Evolutionary conservation across 1,140 invertebrate species (phyloP).

Genomic region (Halotydeus destructor): DNA sequence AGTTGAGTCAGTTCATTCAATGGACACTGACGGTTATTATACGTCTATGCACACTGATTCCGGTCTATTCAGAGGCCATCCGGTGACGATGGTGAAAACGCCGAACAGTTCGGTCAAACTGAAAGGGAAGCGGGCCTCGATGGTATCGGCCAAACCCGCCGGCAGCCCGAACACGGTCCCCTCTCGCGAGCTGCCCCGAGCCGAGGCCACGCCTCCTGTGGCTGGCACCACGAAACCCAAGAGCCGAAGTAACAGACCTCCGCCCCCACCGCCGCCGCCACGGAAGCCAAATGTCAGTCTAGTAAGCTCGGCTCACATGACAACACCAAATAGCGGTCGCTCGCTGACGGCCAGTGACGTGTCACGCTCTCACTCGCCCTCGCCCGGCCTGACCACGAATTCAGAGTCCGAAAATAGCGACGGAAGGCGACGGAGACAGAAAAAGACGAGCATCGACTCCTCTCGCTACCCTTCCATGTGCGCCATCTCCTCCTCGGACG

Average conservation of each 20-base stretch:
- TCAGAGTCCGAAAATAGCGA: slow-evolving; percentile 22
- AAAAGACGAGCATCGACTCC: slow-evolving; percentile 63
- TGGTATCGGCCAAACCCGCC: neutral
- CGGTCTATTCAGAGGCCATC: slow-evolving; percentile 28
- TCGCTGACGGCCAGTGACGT: neutral
- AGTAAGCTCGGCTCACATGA: no score
- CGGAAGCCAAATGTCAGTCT: no score
- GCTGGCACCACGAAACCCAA: neutral
- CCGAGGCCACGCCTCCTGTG: no score
- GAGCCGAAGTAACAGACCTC: slow-evolving; percentile 18
- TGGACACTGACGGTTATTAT: slow-evolving; percentile 90
- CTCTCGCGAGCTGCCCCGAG: no score
- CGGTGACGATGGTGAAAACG: neutral
- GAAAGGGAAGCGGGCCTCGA: neutral
- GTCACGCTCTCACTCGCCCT: slow-evolving; percentile 9
- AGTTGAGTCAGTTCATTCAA: slow-evolving; percentile 76
- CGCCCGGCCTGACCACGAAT: slow-evolving; percentile 3
- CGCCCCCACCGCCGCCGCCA: slow-evolving; percentile 16
- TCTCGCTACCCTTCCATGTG: slow-evolving; percentile 77
- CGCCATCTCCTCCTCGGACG: slow-evolving; percentile 52
- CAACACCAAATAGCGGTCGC: neutral
- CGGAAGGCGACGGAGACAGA: slow-evolving; percentile 36
- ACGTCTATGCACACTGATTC: slow-evolving; percentile 92
- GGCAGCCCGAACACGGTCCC: neutral
- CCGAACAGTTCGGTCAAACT: neutral